Conservation (phyloP, 1,140 invertebrate genomes). For the Nasonia giraulti region DNA sequence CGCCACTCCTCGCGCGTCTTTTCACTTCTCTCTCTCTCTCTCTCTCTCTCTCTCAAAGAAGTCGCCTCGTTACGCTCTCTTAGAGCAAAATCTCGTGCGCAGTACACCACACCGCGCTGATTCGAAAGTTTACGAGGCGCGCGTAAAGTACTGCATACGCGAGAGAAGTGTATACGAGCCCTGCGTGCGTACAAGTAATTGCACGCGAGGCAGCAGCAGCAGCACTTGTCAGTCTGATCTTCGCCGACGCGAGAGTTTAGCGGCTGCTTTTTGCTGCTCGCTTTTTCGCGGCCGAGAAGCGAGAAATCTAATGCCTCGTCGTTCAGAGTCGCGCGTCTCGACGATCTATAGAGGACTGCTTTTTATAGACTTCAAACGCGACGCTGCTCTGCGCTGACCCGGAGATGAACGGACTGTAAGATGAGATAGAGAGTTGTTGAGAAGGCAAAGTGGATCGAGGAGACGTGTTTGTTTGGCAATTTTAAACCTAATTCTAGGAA, state of each 20-base stretch:
- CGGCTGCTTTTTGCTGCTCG: not conserved
- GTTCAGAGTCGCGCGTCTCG: not conserved
- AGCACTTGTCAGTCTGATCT: conserved; percentile 38
- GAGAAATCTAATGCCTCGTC: conserved; percentile 29
- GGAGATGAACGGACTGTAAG: conserved; percentile 1
- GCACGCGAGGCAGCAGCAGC: not conserved
- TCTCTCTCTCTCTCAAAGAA: conserved; percentile 9
- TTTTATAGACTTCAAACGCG: conserved; percentile 51
- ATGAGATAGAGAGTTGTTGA: not conserved
- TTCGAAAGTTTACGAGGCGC: conserved; percentile 34
- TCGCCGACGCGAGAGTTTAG: conserved; percentile 6
- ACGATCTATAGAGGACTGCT: conserved; percentile 15
- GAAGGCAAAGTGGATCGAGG: not conserved
- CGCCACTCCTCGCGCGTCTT: not conserved
- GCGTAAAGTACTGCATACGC: not conserved
- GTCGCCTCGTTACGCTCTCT: not conserved
- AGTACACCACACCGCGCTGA: not conserved
- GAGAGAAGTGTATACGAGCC: not conserved
- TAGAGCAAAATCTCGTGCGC: not conserved
- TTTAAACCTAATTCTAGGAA: not conserved
- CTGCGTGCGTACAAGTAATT: not conserved
- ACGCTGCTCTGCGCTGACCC: not conserved
- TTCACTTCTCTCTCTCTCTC: not conserved
- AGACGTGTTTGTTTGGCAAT: conserved; percentile 1
- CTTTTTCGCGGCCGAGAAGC: not conserved